Evolutionary conservation across 2,888 invertebrate genomes (phyloP).

Genomic region (Tillus elongatus): DNA sequence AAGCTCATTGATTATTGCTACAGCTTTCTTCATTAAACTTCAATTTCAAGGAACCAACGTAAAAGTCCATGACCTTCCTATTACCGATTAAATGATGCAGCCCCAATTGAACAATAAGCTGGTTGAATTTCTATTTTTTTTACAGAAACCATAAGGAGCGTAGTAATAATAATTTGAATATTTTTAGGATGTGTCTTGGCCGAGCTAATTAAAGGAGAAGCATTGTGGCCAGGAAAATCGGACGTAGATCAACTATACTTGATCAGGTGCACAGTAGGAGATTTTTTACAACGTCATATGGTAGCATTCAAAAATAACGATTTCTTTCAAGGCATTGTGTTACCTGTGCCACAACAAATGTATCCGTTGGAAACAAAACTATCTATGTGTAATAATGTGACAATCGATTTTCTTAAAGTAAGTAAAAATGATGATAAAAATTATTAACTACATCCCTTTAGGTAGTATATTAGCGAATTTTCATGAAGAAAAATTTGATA

Average conservation of each 20-base stretch:
- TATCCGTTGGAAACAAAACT: conserved; percentile 82
- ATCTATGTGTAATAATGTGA: conserved; percentile 61
- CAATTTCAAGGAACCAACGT: no score
- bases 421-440: conserved; percentile 16
- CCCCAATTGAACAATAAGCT: no score
- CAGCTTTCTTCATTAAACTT: no score
- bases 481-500: no score
- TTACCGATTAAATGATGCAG: no score
- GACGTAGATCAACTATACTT: conserved; percentile 97
- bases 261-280: conserved; percentile 89
- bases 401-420: conserved; percentile 81
- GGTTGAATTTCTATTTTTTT: no score
- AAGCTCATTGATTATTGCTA: no score
- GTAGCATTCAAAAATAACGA: conserved; percentile 93
- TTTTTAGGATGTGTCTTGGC: conserved; percentile 73
- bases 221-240: conserved; percentile 96
- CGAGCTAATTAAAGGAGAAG: conserved; percentile 80
- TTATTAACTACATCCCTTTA: no score
- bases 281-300: conserved; percentile 87
- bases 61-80: no score
- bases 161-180: background rate
- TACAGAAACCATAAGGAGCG: no score
- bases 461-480: no score
- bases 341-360: conserved; percentile 82
- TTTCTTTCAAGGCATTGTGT: conserved; percentile 78